Conservation (phyloP, 2,113 vertebrate species). For the Regulus satrapa region DNA sequence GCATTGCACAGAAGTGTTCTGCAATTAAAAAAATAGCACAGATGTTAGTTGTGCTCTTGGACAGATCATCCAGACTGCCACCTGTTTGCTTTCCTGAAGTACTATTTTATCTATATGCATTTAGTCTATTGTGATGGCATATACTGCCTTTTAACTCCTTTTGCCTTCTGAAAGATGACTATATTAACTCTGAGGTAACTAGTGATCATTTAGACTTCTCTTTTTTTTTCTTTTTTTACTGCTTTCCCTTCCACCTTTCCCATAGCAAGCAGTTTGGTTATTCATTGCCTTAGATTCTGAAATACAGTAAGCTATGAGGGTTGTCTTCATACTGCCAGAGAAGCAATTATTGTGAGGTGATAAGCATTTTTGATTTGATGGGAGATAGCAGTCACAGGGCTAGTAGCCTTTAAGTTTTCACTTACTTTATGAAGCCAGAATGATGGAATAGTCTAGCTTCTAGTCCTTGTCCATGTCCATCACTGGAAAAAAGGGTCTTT, state of each 20-base stretch:
- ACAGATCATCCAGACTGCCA: background rate
- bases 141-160: background rate
- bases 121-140: background rate
- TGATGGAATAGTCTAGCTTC: background rate
- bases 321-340: background rate
- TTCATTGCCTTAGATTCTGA: background rate
- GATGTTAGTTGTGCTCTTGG: background rate
- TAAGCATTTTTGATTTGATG: background rate
- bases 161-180: background rate
- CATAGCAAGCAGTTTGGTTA: background rate
- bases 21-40: background rate
- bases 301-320: background rate
- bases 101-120: background rate
- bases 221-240: background rate
- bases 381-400: rapidly evolving
- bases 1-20: background rate
- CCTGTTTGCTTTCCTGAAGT: background rate
- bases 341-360: background rate
- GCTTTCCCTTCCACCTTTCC: background rate
- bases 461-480: background rate
- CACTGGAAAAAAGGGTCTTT: background rate
- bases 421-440: background rate
- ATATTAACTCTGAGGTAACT: background rate
- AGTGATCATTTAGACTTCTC: background rate
- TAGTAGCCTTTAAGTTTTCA: background rate